Conservation (phyloP, 2,113 vertebrate species). For the Macaca fascicularis region T2T-MFA8v1.1 NC_088380.1:167407001-167407500, state of each 20-base stretch:
- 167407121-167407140: not conserved
- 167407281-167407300: not conserved
- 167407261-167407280: not conserved
- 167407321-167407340: not conserved
- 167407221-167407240: not conserved
- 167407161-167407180: not conserved
- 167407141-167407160: not conserved
- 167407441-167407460: not conserved
- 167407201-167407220: not conserved
- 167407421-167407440: not conserved
- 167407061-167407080: not conserved
- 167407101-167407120: not conserved
- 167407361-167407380: not conserved
- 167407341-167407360: not conserved
- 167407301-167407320: not conserved
- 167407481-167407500: not conserved
- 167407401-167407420: not conserved
- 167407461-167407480: not conserved
- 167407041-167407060: too few species aligned
- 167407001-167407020: accelerated
- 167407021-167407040: accelerated
- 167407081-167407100: not conserved
- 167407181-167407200: not conserved
- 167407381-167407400: not conserved
- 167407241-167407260: not conserved